Evolutionary conservation across 35 echinoderm and acorn worm species (phyloP), one percentile per base, ranked within the genome.

Genomic region (Apostichopus californicus): DNA sequence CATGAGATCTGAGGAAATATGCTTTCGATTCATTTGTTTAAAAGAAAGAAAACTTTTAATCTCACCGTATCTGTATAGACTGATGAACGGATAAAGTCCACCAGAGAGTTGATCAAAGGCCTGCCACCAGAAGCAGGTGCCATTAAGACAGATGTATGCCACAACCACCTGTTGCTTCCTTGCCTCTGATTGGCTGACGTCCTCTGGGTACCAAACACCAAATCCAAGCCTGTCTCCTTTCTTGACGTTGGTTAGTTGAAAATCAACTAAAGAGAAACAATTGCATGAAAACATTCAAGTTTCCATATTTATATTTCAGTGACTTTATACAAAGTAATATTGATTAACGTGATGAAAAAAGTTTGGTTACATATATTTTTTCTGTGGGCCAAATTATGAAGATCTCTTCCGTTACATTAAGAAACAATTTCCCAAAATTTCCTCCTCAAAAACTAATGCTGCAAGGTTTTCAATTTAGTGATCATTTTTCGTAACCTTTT

Each of bases 31-130:
- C 3, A 3, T 46, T 2, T 61, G 58, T 12, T 61, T 12, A 61
- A 61, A 61, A 61, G 12, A 61, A 5, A 61, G 2, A 8, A 61
- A 46, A 46, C 34, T 61, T 9, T 61, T 61, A 57, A 22, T 90
- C 93, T 95, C 54, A 99, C 97, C 97, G 90, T 93, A 96, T 92
- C 85, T 96, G 59, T 96, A 95, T 34, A 99, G 92, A n/a, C 73
- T 83, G 28, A 96, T 81, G 7, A 94, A 60, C 10, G 97, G 97
- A 77, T 95, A 95, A 60, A 99, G 82, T 17, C 97, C 97, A 68
- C 95, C 97, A 13, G 34, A 90, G 1, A 92, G 97, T 75, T 99
- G 95, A 54, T 95, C 88, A 73, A 96, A 82, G 28, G 95, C 80
- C 56, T 91, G 90, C 87, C 96, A 91, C 83, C 92, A 95, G 55